These are phyloP conservation scores for Suncus etruscus DNA, from an alignment of 2,113 vertebrate genomes.

Conservation along the genomic window DNA sequence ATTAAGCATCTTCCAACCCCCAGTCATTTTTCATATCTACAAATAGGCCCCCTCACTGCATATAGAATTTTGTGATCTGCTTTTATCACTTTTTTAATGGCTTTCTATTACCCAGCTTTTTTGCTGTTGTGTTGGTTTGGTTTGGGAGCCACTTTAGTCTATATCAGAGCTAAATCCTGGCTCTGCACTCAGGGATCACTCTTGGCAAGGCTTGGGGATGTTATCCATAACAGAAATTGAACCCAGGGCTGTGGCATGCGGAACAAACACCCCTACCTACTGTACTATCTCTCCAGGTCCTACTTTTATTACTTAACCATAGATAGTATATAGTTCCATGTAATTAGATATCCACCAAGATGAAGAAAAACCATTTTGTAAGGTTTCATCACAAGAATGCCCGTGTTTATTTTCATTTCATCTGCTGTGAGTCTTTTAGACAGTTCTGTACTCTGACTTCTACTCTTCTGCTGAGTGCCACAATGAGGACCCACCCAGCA, in stretches of 20 bases:
- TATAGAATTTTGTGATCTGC: constrained; percentile 30
- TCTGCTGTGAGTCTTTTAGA: background rate
- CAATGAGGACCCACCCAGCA: background rate
- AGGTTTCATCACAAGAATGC: background rate
- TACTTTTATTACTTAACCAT: background rate
- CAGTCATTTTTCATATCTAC: background rate
- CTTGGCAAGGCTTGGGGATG: no score
- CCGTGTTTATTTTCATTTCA: background rate
- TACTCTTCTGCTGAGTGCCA: background rate
- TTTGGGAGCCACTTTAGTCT: no score
- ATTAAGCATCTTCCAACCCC: no score
- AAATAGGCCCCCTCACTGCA: background rate
- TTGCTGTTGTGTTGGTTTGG: no score
- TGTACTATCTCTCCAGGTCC: no score
- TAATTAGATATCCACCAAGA: background rate
- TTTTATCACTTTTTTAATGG: no score
- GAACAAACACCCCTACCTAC: no score
- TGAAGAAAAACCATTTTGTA: background rate
- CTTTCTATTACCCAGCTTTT: no score
- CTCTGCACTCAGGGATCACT: no score
- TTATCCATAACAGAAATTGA: no score
- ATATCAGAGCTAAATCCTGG: no score
- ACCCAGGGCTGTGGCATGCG: no score
- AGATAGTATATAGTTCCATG: background rate
- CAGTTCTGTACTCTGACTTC: background rate